These are phyloP conservation scores for Acleris literana DNA, from an alignment of 2,888 invertebrate species.

Conservation along the genomic window DNA sequence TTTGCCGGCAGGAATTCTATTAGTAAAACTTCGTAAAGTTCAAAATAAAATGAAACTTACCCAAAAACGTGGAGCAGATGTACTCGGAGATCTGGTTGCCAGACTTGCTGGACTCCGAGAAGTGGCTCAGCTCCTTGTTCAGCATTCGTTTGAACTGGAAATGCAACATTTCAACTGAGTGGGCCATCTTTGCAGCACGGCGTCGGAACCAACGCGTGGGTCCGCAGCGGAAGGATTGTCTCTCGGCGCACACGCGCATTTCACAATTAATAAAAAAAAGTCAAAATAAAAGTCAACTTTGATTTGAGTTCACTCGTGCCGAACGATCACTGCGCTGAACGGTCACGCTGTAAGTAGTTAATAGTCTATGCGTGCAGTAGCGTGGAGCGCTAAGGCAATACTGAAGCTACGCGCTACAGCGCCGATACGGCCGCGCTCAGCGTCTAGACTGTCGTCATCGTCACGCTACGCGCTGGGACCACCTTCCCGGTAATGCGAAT, in stretches of 20 bases:
- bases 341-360: constrained; percentile 5
- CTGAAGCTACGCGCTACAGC: constrained; percentile 56
- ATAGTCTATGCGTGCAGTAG: constrained; percentile 58
- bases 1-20: constrained; percentile 2
- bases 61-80: constrained; percentile 99
- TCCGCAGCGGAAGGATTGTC: constrained; percentile 67
- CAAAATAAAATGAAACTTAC: constrained; percentile 84
- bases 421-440: constrained; percentile 42
- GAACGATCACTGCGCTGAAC: constrained; percentile 9
- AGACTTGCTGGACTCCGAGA: constrained; percentile 99
- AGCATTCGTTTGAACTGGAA: constrained; percentile 99
- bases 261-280: constrained; percentile 51
- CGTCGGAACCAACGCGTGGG: constrained; percentile 69
- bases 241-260: constrained; percentile 78
- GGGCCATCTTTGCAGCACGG: constrained; percentile 68
- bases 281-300: constrained; percentile 39
- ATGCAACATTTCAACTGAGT: constrained; percentile 76
- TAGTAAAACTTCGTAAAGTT: constrained; percentile 2
- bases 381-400: constrained; percentile 67
- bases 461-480: constrained; percentile 54
- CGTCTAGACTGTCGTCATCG: constrained; percentile 48
- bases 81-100: constrained; percentile 99
- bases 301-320: constrained; percentile 35
- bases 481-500: constrained; percentile 56
- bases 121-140: constrained; percentile 99